Base-by-base conservation (phyloP, 2,113 vertebrate genomes). In the Myrmecobius fasciatus region DNA sequence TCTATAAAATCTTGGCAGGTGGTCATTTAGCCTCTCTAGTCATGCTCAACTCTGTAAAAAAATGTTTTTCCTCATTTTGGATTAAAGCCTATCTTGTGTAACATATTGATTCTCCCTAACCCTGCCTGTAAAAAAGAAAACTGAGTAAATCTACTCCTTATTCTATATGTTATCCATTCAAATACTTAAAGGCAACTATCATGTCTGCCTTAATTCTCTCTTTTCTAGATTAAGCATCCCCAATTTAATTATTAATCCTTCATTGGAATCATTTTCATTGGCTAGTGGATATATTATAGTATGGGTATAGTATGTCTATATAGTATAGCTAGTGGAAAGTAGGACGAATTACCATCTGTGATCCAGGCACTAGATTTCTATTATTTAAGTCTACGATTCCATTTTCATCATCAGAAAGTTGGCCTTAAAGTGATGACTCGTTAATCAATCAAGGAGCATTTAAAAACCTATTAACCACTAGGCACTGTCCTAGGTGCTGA, bases 31-130 rank as follows among this genome's bases (percentile, higher is more conserved):
- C 1, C n/a, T 94, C 91, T 97, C 91, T 92, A 91, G 93, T 94
- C 36, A 17, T 94, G 90, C 4, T 52, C 31, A 91, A n/a, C 36
- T 52, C 49, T 52, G 49, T 89, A 83, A 47, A 8, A 91, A 83
- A 60, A 24, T 93, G 83, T 92, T 94, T 20, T 56, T 94, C 20
- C 92, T 93, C 56, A 9, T 51, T 96, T 95, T 94, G 91, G 93
- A 10, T 43, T 22, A 43, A 96, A 95, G 95, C 88, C 28, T 90
- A 31, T 83, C 92, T 22, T 46, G 1, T 92, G 20, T 56, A 89
- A 90, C 46, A 54, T 31, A 48, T 60, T 52, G 89, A 8, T 88
- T 89, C 53, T 8, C 53, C 17, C 24, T 28, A 56, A 20, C 47
- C 90, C 20, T 88, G 60, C 7, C 20, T 5, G 91, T 75, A 51